Conservation (phyloP, 2,113 vertebrate genomes). For the Nestor notabilis region DNA sequence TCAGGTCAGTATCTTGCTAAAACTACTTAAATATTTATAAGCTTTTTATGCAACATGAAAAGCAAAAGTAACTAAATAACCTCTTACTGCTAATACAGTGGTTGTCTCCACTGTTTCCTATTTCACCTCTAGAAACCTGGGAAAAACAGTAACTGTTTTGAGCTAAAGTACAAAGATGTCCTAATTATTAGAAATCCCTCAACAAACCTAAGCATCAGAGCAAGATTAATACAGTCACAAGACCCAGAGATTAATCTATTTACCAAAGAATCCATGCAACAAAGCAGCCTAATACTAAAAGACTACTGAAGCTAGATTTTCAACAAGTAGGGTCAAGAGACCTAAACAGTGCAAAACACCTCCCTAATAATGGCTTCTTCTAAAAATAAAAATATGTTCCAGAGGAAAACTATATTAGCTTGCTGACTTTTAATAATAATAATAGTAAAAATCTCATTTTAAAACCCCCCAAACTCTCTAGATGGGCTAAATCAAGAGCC, state of each 20-base stretch:
- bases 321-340: constrained; percentile 18
- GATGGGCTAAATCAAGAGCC: neutral
- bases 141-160: constrained; percentile 40
- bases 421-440: neutral
- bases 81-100: neutral
- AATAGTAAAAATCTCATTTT: neutral
- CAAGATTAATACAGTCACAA: constrained; percentile 67
- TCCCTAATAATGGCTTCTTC: constrained; percentile 15
- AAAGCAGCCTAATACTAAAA: constrained; percentile 54
- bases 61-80: constrained; percentile 1
- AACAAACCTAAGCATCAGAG: constrained; percentile 43
- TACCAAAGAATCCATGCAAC: constrained; percentile 40
- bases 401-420: neutral
- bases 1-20: neutral
- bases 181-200: constrained; percentile 68
- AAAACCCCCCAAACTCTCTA: neutral
- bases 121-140: neutral
- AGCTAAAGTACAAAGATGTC: constrained; percentile 37
- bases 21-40: neutral
- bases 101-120: neutral
- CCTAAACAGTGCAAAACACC: neutral
- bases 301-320: constrained; percentile 47
- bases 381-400: neutral
- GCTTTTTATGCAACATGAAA: constrained; percentile 27
- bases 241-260: constrained; percentile 60